Evolutionary conservation across 2,888 invertebrate genomes (phyloP), one percentile per base, ranked within the genome.

Genomic region (Melinaea marsaeus): DNA sequence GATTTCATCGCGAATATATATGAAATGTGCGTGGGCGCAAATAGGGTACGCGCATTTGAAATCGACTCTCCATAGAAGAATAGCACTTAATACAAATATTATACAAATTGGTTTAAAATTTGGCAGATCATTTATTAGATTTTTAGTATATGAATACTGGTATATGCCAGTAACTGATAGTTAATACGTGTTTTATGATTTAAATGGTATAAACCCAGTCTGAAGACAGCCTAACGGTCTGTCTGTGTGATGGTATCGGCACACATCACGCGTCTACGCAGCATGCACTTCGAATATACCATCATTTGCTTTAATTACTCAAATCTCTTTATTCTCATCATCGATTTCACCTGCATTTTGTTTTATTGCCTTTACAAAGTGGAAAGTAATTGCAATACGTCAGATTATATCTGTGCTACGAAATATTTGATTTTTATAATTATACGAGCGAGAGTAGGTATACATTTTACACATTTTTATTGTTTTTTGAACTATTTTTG

Each of bases 211-310:
- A 22, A 22, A 22, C 22, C 61, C 63, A 63, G 66, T 75, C 67
- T 71, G 63, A 54, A 64, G 66, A 22, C 68, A 62, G 62, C 71
- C 70, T 72, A 66, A 72, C 63, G 61, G 57, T 61, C 46, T 56
- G 61, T 63, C 67, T 70, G 66, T 51, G 71, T 71, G 83, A 84
- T 84, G 72, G 55, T 76, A 84, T 83, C 85, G 76, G 75, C 71
- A 69, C 79, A 75, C 78, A 74, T 74, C 74, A 71, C 79, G 83
- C 81, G 81, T 76, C 72, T 78, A 75, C 75, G 67, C 74, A 69
- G 67, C 71, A 64, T 69, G 74, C 70, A 63, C 68, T 72, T 64
- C 72, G 73, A 72, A 74, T 72, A 72, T 71, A 73, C 70, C 72
- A 68, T 70, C 69, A 71, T 78, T 74, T 75, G 74, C 78, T 80